Percentiles rank a stretch among this genome's conserved stretches.
phyloP scores from a whole-genome alignment of 2,888 invertebrate species.

The Syrista parreyssii region DNA sequence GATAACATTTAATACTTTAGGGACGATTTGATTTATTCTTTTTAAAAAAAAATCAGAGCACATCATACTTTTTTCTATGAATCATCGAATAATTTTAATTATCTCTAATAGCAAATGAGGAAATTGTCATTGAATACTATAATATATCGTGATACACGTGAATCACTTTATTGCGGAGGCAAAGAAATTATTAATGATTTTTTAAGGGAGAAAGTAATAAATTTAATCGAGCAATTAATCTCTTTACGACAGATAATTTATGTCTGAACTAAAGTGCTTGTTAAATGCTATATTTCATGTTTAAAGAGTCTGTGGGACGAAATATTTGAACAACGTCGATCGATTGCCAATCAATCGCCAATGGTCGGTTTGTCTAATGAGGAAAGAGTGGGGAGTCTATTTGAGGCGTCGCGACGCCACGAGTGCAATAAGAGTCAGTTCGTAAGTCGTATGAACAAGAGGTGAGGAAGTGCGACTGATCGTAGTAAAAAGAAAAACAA shows the following conservation, averaged over 20 bases:
- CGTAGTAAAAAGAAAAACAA: slow-evolving; percentile 12
- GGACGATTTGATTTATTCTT: not conserved
- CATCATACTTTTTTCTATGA: too few species aligned
- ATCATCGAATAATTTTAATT: not conserved
- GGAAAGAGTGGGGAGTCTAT: slow-evolving; percentile 60
- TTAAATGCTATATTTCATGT: not conserved
- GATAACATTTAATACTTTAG: not conserved
- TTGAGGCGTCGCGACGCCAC: slow-evolving; percentile 55
- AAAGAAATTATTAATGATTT: not conserved
- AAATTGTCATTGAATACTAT: not conserved
- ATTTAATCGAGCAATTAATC: not conserved
- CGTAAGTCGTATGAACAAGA: slow-evolving; percentile 49
- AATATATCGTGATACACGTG: not conserved
- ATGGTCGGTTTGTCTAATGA: slow-evolving; percentile 51
- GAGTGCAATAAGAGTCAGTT: slow-evolving; percentile 56
- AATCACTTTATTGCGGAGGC: not conserved
- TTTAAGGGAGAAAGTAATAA: not conserved
- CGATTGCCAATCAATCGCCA: slow-evolving; percentile 54
- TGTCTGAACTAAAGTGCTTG: not conserved
- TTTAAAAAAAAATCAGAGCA: too few species aligned
- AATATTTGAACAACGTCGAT: slow-evolving; percentile 31
- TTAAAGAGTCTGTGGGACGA: not conserved
- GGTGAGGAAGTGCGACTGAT: slow-evolving; percentile 28
- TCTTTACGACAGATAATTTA: not conserved
- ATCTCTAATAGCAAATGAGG: not conserved